phyloP scores from a whole-genome alignment of 1,140 invertebrate genomes.

The Macrobrachium nipponense region DNA sequence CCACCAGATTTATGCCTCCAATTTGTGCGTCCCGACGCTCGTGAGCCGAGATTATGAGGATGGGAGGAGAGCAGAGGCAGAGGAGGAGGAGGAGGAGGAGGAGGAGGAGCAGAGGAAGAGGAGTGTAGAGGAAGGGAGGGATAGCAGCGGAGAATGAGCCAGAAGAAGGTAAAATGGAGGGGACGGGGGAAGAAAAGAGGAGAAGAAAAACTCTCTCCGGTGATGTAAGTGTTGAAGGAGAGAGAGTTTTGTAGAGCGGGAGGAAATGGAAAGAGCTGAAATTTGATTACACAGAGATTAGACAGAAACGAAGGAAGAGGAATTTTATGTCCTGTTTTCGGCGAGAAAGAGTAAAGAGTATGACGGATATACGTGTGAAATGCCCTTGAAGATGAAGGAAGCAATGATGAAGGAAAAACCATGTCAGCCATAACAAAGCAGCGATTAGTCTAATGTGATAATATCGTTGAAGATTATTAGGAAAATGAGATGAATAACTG shows the following conservation, averaged over 20 bases:
- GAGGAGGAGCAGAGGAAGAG: neutral
- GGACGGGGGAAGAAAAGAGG: neutral
- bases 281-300: no score
- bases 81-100: neutral
- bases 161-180: constrained; percentile 1
- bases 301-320: neutral
- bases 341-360: no score
- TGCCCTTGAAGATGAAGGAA: no score
- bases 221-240: neutral
- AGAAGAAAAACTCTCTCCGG: no score
- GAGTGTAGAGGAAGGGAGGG: neutral
- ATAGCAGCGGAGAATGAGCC: neutral
- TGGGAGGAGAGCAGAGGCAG: constrained; percentile 9
- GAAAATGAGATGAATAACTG: no score
- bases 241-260: neutral
- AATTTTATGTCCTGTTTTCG: no score
- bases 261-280: no score
- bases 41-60: constrained; percentile 58
- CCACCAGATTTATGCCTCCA: constrained; percentile 63
- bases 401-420: no score
- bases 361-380: no score
- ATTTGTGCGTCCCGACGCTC: constrained; percentile 54
- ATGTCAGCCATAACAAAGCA: no score
- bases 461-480: no score
- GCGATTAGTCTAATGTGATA: no score